Percentiles rank a stretch among this genome's conserved stretches.
Evolutionary conservation across 2,888 invertebrate genomes (phyloP).

Genomic region (Apodemia mormo): DNA sequence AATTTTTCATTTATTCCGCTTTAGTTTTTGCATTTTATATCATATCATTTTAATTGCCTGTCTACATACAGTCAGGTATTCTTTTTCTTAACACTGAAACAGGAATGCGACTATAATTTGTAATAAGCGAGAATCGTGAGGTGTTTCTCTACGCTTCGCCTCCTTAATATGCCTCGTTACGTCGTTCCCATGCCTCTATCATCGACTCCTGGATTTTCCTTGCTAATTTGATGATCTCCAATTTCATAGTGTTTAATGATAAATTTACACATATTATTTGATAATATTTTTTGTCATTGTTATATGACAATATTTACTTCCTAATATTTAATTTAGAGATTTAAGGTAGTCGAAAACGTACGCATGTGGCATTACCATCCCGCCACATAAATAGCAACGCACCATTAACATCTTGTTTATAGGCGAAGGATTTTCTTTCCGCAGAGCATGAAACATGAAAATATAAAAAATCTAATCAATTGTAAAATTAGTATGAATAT

Average conservation of each 20-base stretch:
- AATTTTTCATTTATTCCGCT: constrained; percentile 66
- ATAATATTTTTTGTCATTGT: too few species aligned
- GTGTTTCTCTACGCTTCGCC: constrained; percentile 68
- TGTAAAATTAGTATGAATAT: too few species aligned
- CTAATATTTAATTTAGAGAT: too few species aligned
- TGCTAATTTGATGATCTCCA: constrained; percentile 4
- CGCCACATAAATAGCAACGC: too few species aligned
- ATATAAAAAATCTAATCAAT: too few species aligned
- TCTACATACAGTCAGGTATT: constrained; percentile 28
- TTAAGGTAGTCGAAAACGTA: too few species aligned
- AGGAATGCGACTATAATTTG: constrained; percentile 80
- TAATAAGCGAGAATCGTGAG: constrained; percentile 72
- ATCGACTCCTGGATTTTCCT: constrained; percentile 35
- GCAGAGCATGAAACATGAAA: too few species aligned
- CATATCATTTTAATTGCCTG: constrained; percentile 65
- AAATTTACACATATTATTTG: too few species aligned
- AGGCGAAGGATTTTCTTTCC: too few species aligned
- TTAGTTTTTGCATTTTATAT: constrained; percentile 60
- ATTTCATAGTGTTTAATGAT: background rate
- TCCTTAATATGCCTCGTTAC: constrained; percentile 73
- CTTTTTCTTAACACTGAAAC: constrained; percentile 57
- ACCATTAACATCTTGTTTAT: too few species aligned
- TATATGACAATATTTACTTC: too few species aligned
- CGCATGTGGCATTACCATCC: too few species aligned
- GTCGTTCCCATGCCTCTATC: constrained; percentile 63